Evolutionary conservation across 2,888 invertebrate genomes (phyloP).

Genomic region (Agrypnus murinus): DNA sequence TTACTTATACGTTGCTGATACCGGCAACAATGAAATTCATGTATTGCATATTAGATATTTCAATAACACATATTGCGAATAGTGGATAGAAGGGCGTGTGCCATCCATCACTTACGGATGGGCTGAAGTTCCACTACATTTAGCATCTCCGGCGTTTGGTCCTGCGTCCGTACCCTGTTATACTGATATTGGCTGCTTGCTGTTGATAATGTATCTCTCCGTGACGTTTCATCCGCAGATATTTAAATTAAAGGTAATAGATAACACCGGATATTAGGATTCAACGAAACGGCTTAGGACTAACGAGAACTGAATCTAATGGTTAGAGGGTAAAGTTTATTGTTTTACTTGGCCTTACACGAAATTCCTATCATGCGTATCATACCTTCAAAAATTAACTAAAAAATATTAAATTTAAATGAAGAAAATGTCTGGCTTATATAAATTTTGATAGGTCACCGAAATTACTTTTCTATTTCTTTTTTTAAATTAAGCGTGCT

Average conservation of each 20-base stretch:
- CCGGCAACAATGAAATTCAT: slow-evolving; percentile 42
- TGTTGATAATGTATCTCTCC: slow-evolving; percentile 53
- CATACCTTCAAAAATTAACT: neutral
- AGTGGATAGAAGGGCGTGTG: slow-evolving; percentile 69
- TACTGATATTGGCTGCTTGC: slow-evolving; percentile 51
- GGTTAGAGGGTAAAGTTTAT: no score
- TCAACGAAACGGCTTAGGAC: neutral
- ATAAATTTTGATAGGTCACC: no score
- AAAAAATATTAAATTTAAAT: no score
- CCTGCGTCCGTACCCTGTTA: slow-evolving; percentile 59
- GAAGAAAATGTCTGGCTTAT: no score
- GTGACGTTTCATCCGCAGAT: slow-evolving; percentile 46
- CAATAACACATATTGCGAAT: slow-evolving; percentile 70
- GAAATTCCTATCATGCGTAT: no score
- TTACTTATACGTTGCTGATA: slow-evolving; percentile 27
- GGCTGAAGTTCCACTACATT: slow-evolving; percentile 71
- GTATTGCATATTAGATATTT: slow-evolving; percentile 68
- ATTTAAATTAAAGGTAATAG: slow-evolving; percentile 43
- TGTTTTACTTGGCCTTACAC: no score
- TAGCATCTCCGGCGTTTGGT: slow-evolving; percentile 65
- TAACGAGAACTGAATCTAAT: neutral
- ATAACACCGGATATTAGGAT: slow-evolving; percentile 7
- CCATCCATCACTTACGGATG: slow-evolving; percentile 72
- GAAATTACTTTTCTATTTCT: no score
- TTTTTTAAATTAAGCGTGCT: no score